Evolutionary conservation across 2,888 invertebrate species (phyloP), one percentile per base, ranked within the genome.

Genomic region (Phrixothrix hirtus): DNA sequence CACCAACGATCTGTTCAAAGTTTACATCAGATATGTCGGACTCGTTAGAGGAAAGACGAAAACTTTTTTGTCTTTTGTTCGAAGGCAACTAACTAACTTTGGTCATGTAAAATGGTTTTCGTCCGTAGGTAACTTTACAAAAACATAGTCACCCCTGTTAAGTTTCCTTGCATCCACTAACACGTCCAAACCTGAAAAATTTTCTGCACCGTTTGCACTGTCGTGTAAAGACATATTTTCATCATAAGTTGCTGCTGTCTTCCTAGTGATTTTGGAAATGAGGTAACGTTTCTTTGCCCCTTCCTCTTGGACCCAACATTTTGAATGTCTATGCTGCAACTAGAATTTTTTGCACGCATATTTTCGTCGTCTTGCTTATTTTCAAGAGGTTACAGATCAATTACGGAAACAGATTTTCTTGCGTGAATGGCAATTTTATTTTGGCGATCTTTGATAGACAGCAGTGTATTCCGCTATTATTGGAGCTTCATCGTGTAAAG

Each of bases 351-450:
- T 29, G 11, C n/a, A 9, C 14, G 6, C 7, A 14, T 6, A 9
- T n/a, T n/a, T n/a, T n/a, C n/a, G n/a, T n/a, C n/a, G n/a, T n/a
- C n/a, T n/a, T n/a, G n/a, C n/a, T n/a, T 29, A 29, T 41, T 29
- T 27, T 30, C 27, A 30, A 30, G 12, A 14, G 15, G 41, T 41
- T 41, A 3, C 29, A 41, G 27, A 41, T 41, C 27, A 10, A 14
- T 41, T 12, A 41, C 29, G 5, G 41, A 41, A 14, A 14, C 35
- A 29, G 45, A 36, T 35, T 45, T 36, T 29, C 35, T 36, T 27
- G 45, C 27, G 30, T 12, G 14, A 35, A 35, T 45, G 14, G 37
- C 27, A 29, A 38, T 37, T 38, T 46, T 46, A 13, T 46, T 46
- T 37, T 38, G 29, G 12, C 38, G 31, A 30, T 31, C 17, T 46